Conservation (phyloP, 2,113 vertebrate species). For the Spermophilus dauricus region DNA sequence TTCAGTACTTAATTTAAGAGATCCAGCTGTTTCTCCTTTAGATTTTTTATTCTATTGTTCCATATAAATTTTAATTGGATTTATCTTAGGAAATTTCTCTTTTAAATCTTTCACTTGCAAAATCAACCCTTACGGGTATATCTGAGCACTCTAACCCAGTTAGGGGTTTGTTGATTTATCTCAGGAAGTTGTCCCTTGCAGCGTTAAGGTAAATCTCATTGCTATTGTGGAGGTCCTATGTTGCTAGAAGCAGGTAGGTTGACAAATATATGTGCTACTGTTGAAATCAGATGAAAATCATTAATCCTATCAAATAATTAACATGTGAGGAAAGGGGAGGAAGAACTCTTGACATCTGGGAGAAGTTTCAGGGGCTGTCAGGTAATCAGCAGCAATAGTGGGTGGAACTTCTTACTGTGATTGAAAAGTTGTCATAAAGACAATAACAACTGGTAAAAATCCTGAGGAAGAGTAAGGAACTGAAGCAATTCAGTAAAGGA, state of each 20-base stretch:
- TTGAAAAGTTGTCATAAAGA: conserved; percentile 14
- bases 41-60: conserved; percentile 16
- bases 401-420: neutral
- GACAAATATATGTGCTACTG: conserved; percentile 26
- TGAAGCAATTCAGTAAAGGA: neutral
- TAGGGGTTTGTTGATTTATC: conserved; percentile 70
- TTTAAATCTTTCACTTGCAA: conserved; percentile 57
- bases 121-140: conserved; percentile 49
- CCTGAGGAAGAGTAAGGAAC: neutral
- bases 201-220: conserved; percentile 53
- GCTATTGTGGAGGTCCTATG: neutral
- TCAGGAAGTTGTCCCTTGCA: conserved; percentile 49
- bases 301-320: conserved; percentile 66
- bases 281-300: conserved; percentile 63
- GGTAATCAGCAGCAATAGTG: conserved; percentile 15
- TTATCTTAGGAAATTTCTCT: conserved; percentile 60
- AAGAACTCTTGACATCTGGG: neutral
- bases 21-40: neutral
- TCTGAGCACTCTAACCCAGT: conserved; percentile 60
- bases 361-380: neutral
- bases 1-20: conserved; percentile 16
- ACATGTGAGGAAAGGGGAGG: conserved; percentile 31
- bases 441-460: neutral
- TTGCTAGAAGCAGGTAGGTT: neutral
- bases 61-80: conserved; percentile 71